phyloP scores from a whole-genome alignment of 2,113 vertebrate species.

The Parotia lawesii region DNA sequence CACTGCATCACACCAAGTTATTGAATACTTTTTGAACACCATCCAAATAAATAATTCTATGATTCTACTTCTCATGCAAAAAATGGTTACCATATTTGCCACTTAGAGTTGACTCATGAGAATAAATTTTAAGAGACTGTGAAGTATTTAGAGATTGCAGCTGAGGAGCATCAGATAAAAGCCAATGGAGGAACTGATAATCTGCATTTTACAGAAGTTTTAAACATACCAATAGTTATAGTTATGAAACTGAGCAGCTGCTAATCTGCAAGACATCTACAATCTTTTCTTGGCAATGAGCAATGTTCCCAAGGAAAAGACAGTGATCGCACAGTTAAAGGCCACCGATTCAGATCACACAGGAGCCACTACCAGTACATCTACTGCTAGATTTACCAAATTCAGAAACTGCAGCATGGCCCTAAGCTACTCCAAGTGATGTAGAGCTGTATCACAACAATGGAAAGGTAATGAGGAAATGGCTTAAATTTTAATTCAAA shows the following conservation, averaged over 20 bases:
- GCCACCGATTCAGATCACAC: neutral
- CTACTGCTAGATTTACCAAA: neutral
- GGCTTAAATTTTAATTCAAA: neutral
- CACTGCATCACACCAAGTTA: neutral
- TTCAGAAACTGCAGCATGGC: neutral
- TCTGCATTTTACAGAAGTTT: neutral
- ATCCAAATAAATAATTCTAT: neutral
- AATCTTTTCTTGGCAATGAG: neutral
- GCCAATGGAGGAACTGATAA: neutral
- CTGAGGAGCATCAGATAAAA: neutral
- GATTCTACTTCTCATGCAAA: neutral
- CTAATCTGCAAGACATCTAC: neutral
- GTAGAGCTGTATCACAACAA: accelerated
- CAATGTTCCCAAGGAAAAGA: neutral
- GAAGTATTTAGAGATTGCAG: neutral
- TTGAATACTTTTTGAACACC: neutral
- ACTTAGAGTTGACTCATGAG: neutral
- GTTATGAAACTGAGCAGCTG: neutral
- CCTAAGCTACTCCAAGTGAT: neutral
- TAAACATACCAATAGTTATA: neutral
- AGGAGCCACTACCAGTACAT: neutral
- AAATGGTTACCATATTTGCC: neutral
- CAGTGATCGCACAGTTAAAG: neutral
- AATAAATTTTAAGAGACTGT: neutral
- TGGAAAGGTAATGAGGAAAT: neutral